Percentiles rank a stretch among this genome's conserved stretches.
Conservation (phyloP, 2,797 vertebrate species). For the Clamator glandarius region DNA sequence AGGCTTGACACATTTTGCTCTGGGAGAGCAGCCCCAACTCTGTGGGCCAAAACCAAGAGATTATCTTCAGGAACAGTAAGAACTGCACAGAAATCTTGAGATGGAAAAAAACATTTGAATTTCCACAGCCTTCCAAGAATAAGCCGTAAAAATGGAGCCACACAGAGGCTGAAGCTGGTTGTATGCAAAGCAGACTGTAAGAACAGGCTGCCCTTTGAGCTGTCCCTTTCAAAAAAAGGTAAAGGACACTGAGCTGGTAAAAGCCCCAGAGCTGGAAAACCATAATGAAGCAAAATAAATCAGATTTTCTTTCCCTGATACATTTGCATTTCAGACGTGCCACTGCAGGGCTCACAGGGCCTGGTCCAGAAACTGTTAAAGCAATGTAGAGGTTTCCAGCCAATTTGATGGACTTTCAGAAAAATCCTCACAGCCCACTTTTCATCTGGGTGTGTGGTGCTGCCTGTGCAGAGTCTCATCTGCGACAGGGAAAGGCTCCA, state of each 20-base stretch:
- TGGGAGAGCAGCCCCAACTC: not conserved
- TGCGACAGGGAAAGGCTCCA: not conserved
- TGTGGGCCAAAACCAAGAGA: not conserved
- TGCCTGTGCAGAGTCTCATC: not conserved
- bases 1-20: not conserved
- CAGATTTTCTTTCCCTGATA: not conserved
- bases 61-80: not conserved
- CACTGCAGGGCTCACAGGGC: not conserved
- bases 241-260: not conserved
- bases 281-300: not conserved
- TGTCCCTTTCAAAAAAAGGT: accelerated
- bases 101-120: not conserved
- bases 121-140: not conserved
- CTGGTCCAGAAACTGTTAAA: not conserved
- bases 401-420: not conserved
- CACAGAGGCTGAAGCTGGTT: not conserved
- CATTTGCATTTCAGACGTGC: not conserved
- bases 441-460: not conserved
- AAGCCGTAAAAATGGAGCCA: not conserved
- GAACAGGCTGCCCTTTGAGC: not conserved
- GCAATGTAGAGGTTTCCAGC: not conserved
- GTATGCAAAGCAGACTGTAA: not conserved
- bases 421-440: not conserved
- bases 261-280: not conserved
- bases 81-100: not conserved